Conservation (phyloP, 1,140 invertebrate genomes). For the Solenopsis invicta region DNA sequence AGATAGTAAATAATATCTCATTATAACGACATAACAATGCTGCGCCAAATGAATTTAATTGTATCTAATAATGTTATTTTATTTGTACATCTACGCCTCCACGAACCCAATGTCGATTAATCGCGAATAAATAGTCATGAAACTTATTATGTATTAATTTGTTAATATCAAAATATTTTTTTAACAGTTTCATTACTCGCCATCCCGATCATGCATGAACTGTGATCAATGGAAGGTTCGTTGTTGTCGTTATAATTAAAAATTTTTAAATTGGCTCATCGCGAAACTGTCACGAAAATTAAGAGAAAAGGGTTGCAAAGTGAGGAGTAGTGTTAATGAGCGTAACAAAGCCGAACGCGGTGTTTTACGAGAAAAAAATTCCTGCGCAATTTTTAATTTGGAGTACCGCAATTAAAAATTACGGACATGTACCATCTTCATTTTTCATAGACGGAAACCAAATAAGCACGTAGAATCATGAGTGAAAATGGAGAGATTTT, state of each 20-base stretch:
- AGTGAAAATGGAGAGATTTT: not conserved
- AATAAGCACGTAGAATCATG: conserved; percentile 8
- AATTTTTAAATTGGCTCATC: conserved; percentile 34
- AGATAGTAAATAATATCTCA: conserved; percentile 47
- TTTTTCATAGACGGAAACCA: not conserved
- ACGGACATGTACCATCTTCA: not conserved
- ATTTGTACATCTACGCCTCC: not conserved
- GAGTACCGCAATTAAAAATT: conserved; percentile 52
- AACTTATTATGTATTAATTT: not conserved
- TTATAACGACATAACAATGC: conserved; percentile 18
- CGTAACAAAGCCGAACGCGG: conserved; percentile 19
- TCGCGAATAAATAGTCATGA: conserved; percentile 1
- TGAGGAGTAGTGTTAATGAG: conserved; percentile 22
- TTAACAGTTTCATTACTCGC: not conserved
- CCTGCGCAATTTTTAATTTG: conserved; percentile 43
- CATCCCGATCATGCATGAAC: not conserved
- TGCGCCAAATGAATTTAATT: not conserved
- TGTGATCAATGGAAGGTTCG: not conserved
- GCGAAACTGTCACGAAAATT: conserved; percentile 18
- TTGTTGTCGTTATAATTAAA: conserved; percentile 45
- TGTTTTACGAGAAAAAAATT: not conserved
- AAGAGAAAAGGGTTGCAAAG: not conserved
- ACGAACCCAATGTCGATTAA: conserved; percentile 16
- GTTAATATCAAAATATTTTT: conserved; percentile 17
- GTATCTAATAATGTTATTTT: conserved; percentile 28